A percentile compares a stretch with the other conserved stretches of the same genome.
Evolutionary conservation across 2,113 vertebrate species (phyloP).

Genomic region (Apteryx mantelli): DNA sequence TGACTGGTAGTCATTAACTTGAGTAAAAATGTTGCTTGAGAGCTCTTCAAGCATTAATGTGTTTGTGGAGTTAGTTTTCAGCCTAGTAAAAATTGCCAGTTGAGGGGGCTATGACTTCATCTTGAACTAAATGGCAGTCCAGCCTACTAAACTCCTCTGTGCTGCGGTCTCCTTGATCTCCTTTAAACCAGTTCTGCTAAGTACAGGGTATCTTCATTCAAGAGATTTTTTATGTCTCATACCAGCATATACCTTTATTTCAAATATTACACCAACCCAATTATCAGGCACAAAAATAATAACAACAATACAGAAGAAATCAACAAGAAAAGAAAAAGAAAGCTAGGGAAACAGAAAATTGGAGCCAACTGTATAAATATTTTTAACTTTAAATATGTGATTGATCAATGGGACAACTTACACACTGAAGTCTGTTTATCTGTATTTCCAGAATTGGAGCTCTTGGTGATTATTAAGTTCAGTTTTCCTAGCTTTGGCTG

Average conservation of each 20-base stretch:
- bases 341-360: not conserved
- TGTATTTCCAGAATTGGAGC: not conserved
- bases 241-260: not conserved
- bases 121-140: not conserved
- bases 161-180: not conserved
- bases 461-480: not conserved
- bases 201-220: no score
- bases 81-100: not conserved
- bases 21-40: not conserved
- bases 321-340: not conserved
- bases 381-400: not conserved
- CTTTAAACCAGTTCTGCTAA: not conserved
- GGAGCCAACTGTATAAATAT: not conserved
- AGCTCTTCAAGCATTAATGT: not conserved
- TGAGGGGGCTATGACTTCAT: not conserved
- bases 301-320: not conserved
- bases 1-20: not conserved
- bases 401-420: not conserved
- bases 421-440: not conserved
- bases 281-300: no score
- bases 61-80: not conserved
- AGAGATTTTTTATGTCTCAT: not conserved
- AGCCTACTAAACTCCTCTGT: no score
- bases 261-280: no score
- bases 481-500: not conserved